These are phyloP conservation scores for Aleiodes sp. DNA, from an alignment of 1,140 invertebrate species.

Conservation along the genomic window DNA sequence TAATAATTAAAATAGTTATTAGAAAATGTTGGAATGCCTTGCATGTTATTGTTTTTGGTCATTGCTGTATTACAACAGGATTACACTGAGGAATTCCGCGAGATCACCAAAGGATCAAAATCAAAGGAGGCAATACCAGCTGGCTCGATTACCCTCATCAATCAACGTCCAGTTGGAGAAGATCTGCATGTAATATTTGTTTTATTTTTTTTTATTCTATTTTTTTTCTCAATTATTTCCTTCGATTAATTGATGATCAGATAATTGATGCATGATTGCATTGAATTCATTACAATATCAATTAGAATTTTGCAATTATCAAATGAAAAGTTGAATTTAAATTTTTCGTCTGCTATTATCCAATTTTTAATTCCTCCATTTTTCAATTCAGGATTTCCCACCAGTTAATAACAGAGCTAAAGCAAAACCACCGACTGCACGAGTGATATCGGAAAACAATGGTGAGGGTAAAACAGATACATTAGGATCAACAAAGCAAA, in stretches of 20 bases:
- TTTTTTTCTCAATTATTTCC: not conserved
- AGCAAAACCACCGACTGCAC: conserved; percentile 52
- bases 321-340: too few relatives aligned
- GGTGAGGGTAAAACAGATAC: conserved; percentile 58
- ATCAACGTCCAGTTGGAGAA: conserved; percentile 93
- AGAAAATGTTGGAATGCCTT: conserved; percentile 53
- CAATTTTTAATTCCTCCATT: not conserved
- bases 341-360: too few relatives aligned
- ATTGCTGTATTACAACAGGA: conserved; percentile 77
- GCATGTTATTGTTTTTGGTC: conserved; percentile 62
- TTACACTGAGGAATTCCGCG: conserved; percentile 95
- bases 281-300: not conserved
- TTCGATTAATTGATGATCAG: too few relatives aligned
- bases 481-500: conserved; percentile 56
- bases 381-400: conserved; percentile 65
- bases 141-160: conserved; percentile 94
- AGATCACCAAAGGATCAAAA: conserved; percentile 91
- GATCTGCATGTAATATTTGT: conserved; percentile 89
- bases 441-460: conserved; percentile 61
- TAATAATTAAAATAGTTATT: conserved; percentile 19
- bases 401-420: conserved; percentile 69
- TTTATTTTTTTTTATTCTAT: conserved; percentile 51
- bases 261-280: not conserved
- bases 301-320: too few relatives aligned
- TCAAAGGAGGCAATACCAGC: conserved; percentile 89